Conservation (phyloP, 2,113 vertebrate genomes). For the Gymnobelideus leadbeateri region DNA sequence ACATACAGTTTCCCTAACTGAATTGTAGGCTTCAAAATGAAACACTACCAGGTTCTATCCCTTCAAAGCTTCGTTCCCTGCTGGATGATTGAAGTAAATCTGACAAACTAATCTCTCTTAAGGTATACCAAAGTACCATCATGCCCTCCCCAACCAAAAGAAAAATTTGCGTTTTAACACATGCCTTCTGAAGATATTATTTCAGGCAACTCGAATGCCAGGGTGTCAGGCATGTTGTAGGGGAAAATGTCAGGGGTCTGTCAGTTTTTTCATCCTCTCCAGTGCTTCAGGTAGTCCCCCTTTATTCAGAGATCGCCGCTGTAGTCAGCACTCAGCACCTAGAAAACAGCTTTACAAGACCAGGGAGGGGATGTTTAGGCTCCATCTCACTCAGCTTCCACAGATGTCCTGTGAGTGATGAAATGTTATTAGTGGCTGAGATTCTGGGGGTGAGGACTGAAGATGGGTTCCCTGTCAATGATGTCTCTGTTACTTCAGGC, state of each 20-base stretch:
- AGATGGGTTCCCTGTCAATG: not conserved
- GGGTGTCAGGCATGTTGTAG: not conserved
- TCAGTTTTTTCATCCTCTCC: not conserved
- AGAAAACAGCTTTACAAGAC: not conserved
- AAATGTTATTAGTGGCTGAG: slow-evolving; percentile 2
- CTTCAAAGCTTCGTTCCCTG: not conserved
- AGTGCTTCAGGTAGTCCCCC: not conserved
- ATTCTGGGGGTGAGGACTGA: slow-evolving; percentile 3
- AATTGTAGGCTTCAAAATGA: not conserved
- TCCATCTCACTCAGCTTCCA: not conserved
- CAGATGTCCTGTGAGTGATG: not conserved
- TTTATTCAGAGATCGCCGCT: not conserved
- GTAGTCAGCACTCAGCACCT: not conserved
- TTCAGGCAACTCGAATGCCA: not conserved
- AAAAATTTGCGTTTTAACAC: not conserved
- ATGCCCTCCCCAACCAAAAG: not conserved
- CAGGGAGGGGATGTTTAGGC: not conserved
- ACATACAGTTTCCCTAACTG: not conserved
- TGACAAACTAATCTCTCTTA: not conserved
- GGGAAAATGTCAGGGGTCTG: not conserved
- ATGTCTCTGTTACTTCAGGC: not conserved
- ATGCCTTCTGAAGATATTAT: not conserved
- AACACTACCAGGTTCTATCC: not conserved
- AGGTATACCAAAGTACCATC: not conserved
- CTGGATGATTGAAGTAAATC: not conserved